Base-by-base conservation (phyloP, 2,113 vertebrate genomes). In the Scalopus aquaticus region DNA sequence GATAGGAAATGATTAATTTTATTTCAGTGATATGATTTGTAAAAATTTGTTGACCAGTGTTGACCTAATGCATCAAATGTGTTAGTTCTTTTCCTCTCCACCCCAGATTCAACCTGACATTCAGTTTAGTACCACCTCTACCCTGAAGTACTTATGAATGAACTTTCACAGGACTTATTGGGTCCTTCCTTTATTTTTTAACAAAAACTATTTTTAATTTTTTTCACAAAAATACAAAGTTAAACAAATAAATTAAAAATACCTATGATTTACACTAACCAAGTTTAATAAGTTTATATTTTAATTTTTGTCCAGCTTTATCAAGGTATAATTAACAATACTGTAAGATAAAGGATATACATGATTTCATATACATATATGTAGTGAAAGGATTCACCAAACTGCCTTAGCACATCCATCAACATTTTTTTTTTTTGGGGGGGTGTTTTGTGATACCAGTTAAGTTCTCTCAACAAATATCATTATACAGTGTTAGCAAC, bases 21-120 rank as follows among this genome's bases (percentile, higher is more conserved):
- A n/a, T n/a, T n/a, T n/a, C n/a, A n/a, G n/a, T n/a, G n/a, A n/a
- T n/a, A n/a, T n/a, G n/a, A n/a, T n/a, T n/a, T n/a, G n/a, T n/a
- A n/a, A n/a, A n/a, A n/a, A n/a, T n/a, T n/a, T n/a, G n/a, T n/a
- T n/a, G n/a, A n/a, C n/a, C n/a, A n/a, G n/a, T 11, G 0, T 62
- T 22, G 12, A 30, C 24, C 37, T 15, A 9, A 9, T 2, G 9
- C 0, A 0, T 82, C 26, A 1, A 0, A 3, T 35, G 19, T 32
- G 2, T 28, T 19, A 44, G 44, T 44, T 44, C 5, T 22, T 28
- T 5, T 64, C 35, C 35, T 11, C 4, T 35, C 44, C 12, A 39
- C n/a, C 8, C 28, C n/a, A 8, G 16, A 8, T 44, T n/a, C 0
- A 4, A 1, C 5, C 26, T 7, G 2, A 1, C 32, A 12, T 19